Evolutionary conservation across 1,140 invertebrate species (phyloP).

Genomic region (Propsilocerus akamusi): DNA sequence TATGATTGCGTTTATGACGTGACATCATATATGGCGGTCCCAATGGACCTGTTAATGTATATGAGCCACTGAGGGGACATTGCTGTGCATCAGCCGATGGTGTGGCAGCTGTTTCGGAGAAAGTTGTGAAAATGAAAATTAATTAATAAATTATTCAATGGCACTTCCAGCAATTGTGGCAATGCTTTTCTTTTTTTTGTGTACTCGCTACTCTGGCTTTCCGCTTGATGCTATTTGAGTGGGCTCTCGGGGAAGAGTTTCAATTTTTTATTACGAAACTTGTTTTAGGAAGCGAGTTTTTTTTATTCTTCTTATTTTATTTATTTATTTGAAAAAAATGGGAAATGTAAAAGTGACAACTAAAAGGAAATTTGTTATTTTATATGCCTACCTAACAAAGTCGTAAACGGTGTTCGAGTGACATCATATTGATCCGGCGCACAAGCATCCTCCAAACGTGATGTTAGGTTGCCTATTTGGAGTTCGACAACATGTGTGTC

Average conservation of each 20-base stretch:
- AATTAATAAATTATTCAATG: conserved; percentile 2
- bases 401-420: conserved; percentile 43
- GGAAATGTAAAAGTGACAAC: too few species aligned
- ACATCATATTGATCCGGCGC: conserved; percentile 32
- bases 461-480: conserved; percentile 27
- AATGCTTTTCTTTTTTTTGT: not conserved
- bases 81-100: conserved; percentile 21
- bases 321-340: too few species aligned
- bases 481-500: conserved; percentile 32
- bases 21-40: conserved; percentile 22
- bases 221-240: too few species aligned
- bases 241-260: too few species aligned
- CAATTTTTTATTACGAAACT: too few species aligned
- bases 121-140: conserved; percentile 5
- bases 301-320: not conserved
- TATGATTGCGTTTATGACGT: conserved; percentile 24
- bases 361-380: too few species aligned
- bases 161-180: too few species aligned
- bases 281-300: too few species aligned
- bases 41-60: conserved; percentile 19
- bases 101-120: conserved; percentile 14
- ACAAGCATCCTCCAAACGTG: conserved; percentile 37
- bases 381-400: conserved; percentile 65
- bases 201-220: too few species aligned
- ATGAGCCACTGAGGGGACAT: conserved; percentile 22